Evolutionary conservation across 2,888 invertebrate genomes (phyloP).

Genomic region (Macrophya alboannulata): DNA sequence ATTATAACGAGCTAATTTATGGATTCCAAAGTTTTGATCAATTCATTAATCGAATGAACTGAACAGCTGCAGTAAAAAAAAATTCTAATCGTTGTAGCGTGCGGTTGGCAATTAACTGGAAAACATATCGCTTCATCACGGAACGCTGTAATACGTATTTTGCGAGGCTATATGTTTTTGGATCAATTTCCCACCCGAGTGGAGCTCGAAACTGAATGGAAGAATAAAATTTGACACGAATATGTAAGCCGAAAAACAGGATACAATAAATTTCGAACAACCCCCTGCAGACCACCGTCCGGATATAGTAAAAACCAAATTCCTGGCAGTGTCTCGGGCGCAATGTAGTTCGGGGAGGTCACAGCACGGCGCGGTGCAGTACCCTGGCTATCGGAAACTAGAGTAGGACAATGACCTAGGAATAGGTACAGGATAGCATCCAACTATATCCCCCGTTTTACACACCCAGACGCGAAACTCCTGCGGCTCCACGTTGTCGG

Average conservation of each 20-base stretch:
- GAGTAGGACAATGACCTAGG: conserved; percentile 49
- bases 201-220: neutral
- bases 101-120: too few species aligned
- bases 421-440: conserved; percentile 24
- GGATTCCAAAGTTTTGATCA: conserved; percentile 6
- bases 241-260: neutral
- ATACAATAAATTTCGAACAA: neutral
- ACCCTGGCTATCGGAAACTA: conserved; percentile 41
- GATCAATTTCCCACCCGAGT: neutral
- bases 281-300: neutral
- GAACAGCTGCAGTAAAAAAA: neutral
- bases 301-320: conserved; percentile 17
- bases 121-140: too few species aligned
- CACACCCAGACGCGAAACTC: conserved; percentile 27
- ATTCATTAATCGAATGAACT: neutral
- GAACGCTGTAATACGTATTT: too few species aligned
- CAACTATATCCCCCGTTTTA: conserved; percentile 22
- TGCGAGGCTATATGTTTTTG: neutral
- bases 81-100: too few species aligned
- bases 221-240: neutral
- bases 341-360: conserved; percentile 20
- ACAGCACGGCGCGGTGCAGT: conserved; percentile 14
- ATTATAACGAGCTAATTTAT: neutral
- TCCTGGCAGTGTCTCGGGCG: conserved; percentile 45
- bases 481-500: conserved; percentile 39